Base-by-base conservation (phyloP, 2,888 invertebrate genomes). In the Frankliniella intonsa region DNA sequence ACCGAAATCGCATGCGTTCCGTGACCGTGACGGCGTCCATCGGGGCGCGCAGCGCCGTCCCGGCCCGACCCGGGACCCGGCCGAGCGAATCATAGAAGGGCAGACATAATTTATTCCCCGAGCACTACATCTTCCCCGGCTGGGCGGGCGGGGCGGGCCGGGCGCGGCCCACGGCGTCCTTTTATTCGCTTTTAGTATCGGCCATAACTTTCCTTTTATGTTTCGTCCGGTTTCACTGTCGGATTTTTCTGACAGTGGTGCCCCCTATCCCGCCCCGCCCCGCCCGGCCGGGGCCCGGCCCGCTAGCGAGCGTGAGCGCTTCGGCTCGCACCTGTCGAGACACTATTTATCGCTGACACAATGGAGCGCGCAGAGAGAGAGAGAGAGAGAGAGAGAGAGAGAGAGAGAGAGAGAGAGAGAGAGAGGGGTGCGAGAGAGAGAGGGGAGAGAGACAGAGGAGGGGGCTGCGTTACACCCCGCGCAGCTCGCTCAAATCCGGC, bases 121-220 rank as follows among this genome's bases (percentile, higher is more conserved):
- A n/a, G 14, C 62, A 62, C 62, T 62, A 62, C 62, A 62, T 62
- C 62, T 62, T 62, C 62, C 62, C 62, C 62, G 8, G 62, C 62
- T 5, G 62, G 62, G 65, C 65, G 19, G 69, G 17, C 17, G 62
- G 17, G 62, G 17, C 55, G 2, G 55, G 55, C 19, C 19, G 17
- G 11, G 62, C 14, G n/a, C 19, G 62, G 62, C 19, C 7, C 14
- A 17, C 19, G 62, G 62, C 17, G 11, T 7, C n/a, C 69, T 76
- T 76, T 76, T 22, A 76, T 76, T 76, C 69, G 25, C 69, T 76
- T 76, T 76, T 76, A 76, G 69, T 76, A 76, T 76, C 69, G 69
- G 69, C 69, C 69, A 76, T 76, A 76, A 76, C 69, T 76, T 76
- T 76, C 69, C 69, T 22, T 76, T 76, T 76, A 76, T 76, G 69